Percentiles rank a stretch among this genome's conserved stretches.
phyloP scores from a whole-genome alignment of 2,797 vertebrate species.

The Jordanella pulchra region DNA sequence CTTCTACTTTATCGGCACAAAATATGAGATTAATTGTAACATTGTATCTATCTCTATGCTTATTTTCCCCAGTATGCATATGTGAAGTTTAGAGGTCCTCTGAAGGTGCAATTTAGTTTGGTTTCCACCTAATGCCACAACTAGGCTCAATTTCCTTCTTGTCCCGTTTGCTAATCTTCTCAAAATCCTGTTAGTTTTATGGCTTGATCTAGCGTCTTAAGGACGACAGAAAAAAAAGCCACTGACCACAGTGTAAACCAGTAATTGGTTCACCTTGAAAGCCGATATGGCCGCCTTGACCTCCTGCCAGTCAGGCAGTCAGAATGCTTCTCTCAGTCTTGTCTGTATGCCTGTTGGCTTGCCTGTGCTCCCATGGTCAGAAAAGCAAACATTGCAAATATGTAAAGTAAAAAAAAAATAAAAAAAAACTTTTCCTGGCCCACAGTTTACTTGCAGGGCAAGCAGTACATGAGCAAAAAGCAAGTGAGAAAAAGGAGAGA shows the following conservation, averaged over 20 bases:
- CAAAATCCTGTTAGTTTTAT: constrained; percentile 73
- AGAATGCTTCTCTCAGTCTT: constrained; percentile 50
- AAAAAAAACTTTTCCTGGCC: constrained; percentile 65
- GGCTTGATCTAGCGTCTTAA: constrained; percentile 68
- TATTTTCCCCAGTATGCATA: neutral
- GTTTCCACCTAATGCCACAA: constrained; percentile 38
- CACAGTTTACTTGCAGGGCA: constrained; percentile 69
- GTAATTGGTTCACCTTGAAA: constrained; percentile 75
- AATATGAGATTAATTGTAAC: neutral
- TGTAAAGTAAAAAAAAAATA: constrained; percentile 38
- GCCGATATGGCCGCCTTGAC: constrained; percentile 61
- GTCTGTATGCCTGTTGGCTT: constrained; percentile 37
- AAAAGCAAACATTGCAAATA: constrained; percentile 69
- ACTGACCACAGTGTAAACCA: constrained; percentile 69
- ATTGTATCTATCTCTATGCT: constrained; percentile 7
- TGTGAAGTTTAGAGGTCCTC: neutral
- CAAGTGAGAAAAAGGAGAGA: constrained; percentile 58
- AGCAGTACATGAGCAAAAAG: constrained; percentile 52
- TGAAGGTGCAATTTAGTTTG: constrained; percentile 6
- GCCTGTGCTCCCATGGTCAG: constrained; percentile 64
- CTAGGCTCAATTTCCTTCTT: constrained; percentile 40
- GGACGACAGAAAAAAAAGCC: constrained; percentile 66
- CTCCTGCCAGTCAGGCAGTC: constrained; percentile 62
- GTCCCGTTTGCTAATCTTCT: constrained; percentile 64
- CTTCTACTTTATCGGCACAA: neutral